Evolutionary conservation across 2,113 vertebrate genomes (phyloP), one percentile per base, ranked within the genome.

Genomic region (Tamias sibiricus): DNA sequence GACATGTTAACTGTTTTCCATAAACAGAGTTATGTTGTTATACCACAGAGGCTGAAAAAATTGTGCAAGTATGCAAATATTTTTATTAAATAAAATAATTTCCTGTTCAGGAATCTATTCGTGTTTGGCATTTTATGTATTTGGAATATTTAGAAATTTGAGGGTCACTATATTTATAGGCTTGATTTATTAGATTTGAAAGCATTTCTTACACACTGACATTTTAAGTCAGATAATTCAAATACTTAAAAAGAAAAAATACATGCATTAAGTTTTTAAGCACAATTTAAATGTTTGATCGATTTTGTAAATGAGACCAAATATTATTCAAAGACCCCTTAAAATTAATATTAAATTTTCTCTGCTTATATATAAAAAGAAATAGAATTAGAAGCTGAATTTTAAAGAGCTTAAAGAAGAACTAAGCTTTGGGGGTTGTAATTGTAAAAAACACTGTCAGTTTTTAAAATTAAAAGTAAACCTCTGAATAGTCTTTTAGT

Each of bases 261-360:
- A 66, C 87, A 26, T 42, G 40, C 37, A 26, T 89, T 42, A 81
- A 35, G 47, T 69, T 62, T 68, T 71, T 14, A 82, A 89, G 44
- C 44, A 90, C 44, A 40, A 20, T 37, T 94, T 83, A 93, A 84
- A 68, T 77, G 8, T 40, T 82, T 91, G 74, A 44, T 42, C 57
- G 66, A 6, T 88, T 84, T 68, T 90, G 16, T 72, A 94, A 90
- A 92, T 87, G 54, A 88, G 40, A 91, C 2, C 57, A 94, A 93
- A 91, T 37, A 69, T 87, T 92, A 93, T 76, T 54, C 30, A 68
- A 76, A 94, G 54, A 35, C 13, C 30, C 30, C 5, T 64, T 94
- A 87, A 86, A 90, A 90, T 92, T 74, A 87, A 32, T 84, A 87
- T 20, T 87, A 87, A 83, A 74, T 19, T 44, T 54, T 79, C 17